Conservation (phyloP, 2,888 invertebrate species). For the Phymatocera aterrima region DNA sequence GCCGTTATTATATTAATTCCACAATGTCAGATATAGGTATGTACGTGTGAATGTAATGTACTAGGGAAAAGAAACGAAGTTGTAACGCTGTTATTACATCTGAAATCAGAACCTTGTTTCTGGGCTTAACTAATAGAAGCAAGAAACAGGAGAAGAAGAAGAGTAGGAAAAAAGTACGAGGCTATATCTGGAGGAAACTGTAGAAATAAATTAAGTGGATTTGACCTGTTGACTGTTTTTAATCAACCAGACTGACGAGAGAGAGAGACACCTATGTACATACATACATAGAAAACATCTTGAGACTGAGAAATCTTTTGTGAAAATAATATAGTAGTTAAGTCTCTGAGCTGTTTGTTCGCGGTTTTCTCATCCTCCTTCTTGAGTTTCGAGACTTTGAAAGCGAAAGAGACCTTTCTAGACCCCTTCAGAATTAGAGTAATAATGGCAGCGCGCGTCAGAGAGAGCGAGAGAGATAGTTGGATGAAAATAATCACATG, state of each 20-base stretch:
- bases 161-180: no score
- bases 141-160: no score
- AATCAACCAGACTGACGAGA: neutral
- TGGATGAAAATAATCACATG: neutral
- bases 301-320: neutral
- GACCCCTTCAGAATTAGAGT: neutral
- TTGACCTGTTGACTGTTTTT: constrained; percentile 27
- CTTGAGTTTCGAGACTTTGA: neutral
- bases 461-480: neutral
- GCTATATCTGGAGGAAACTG: neutral
- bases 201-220: constrained; percentile 2
- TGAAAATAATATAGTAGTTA: neutral
- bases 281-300: neutral
- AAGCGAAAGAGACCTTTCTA: neutral
- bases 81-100: neutral
- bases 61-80: neutral
- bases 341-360: constrained; percentile 1
- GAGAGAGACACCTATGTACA: no score
- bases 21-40: neutral
- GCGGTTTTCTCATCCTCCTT: neutral
- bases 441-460: no score
- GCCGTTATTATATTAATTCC: neutral
- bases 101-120: neutral
- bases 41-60: no score
- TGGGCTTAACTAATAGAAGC: neutral